Percentiles rank a stretch among this genome's conserved stretches.
Conservation (phyloP, 1,140 invertebrate genomes). For the Magallana angulata region DNA sequence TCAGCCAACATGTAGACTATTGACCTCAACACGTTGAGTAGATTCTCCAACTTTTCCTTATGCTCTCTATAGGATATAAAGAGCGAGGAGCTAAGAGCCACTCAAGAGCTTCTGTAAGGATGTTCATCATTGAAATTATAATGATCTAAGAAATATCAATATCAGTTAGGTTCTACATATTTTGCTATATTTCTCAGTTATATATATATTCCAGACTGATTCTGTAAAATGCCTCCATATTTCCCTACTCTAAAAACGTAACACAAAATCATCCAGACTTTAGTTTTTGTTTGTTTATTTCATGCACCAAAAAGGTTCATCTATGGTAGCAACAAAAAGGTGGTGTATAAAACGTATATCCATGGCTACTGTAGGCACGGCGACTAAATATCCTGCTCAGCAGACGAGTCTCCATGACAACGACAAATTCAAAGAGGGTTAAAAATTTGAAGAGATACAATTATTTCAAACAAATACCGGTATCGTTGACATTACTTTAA, state of each 20-base stretch:
- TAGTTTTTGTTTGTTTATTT: conserved; percentile 7
- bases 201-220: no score
- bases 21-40: no score
- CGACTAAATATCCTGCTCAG: conserved; percentile 23
- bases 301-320: conserved; percentile 37
- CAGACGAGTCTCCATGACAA: conserved; percentile 25
- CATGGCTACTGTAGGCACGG: conserved; percentile 31
- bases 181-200: no score
- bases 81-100: no score
- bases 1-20: no score
- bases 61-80: no score
- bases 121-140: no score
- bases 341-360: conserved; percentile 31
- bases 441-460: neutral
- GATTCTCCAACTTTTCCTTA: no score
- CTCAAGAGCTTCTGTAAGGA: no score
- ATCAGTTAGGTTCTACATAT: no score
- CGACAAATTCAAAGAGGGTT: neutral
- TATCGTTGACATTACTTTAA: neutral
- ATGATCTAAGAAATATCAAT: no score
- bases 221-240: neutral
- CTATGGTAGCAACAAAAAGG: conserved; percentile 37
- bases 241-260: no score
- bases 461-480: neutral
- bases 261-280: neutral